Evolutionary conservation across 2,797 vertebrate species (phyloP).

Genomic region (Peromyscus aztecus): DNA sequence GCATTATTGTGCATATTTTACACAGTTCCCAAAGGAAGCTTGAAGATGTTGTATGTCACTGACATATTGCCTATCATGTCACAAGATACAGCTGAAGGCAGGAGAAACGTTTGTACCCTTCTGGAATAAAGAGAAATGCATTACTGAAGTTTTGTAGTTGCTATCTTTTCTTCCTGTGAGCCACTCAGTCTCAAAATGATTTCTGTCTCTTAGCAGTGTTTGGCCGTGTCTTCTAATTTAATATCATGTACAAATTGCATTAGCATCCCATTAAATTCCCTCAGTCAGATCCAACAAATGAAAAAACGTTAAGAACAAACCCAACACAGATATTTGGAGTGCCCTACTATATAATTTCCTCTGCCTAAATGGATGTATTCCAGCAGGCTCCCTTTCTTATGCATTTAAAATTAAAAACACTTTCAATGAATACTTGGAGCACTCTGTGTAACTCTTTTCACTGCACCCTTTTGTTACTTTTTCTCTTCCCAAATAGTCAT

Average conservation of each 20-base stretch:
- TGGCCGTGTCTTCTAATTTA: slow-evolving; percentile 72
- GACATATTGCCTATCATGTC: not conserved
- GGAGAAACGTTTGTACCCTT: slow-evolving; percentile 14
- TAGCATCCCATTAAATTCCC: slow-evolving; percentile 72
- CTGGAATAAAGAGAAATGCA: slow-evolving; percentile 32
- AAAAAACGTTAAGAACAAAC: slow-evolving; percentile 67
- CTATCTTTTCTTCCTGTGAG: slow-evolving; percentile 59
- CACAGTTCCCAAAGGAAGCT: not conserved
- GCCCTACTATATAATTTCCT: slow-evolving; percentile 71
- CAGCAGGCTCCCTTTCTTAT: slow-evolving; percentile 45
- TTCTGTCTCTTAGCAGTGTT: slow-evolving; percentile 66
- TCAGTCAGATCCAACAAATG: slow-evolving; percentile 67
- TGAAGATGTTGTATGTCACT: slow-evolving; percentile 27
- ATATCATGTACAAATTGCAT: slow-evolving; percentile 70
- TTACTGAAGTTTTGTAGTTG: slow-evolving; percentile 46
- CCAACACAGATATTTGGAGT: slow-evolving; percentile 69
- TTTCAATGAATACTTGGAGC: slow-evolving; percentile 37
- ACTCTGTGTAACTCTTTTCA: slow-evolving; percentile 56
- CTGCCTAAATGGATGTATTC: slow-evolving; percentile 53
- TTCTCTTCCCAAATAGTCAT: slow-evolving; percentile 33
- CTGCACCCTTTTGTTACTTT: slow-evolving; percentile 63
- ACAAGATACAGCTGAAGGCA: not conserved
- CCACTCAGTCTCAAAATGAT: slow-evolving; percentile 49
- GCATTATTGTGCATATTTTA: not conserved
- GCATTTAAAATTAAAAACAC: slow-evolving; percentile 72